Conservation (phyloP, 2,888 invertebrate species). For the Trachelus iudaicus region DNA sequence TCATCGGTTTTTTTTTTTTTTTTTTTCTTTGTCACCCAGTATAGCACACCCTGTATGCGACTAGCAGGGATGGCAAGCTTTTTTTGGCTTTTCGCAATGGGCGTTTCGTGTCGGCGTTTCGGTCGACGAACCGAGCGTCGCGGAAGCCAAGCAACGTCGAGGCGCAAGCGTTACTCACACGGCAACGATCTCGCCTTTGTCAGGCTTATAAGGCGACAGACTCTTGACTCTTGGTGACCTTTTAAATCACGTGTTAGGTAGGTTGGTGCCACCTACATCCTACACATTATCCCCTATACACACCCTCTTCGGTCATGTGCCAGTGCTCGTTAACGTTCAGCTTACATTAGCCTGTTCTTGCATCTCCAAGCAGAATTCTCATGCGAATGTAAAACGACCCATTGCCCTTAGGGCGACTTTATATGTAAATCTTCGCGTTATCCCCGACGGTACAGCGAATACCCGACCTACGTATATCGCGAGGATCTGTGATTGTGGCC, state of each 20-base stretch:
- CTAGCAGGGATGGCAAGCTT: background rate
- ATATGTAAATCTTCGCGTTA: background rate
- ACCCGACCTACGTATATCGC: background rate
- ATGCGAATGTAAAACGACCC: background rate
- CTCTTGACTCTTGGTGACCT: background rate
- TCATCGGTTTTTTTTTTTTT: background rate
- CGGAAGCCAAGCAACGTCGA: background rate
- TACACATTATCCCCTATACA: background rate
- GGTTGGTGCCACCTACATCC: background rate
- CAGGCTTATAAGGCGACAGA: background rate
- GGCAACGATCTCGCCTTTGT: background rate
- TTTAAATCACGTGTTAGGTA: background rate
- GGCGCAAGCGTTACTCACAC: background rate
- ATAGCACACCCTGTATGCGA: background rate
- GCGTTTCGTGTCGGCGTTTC: background rate
- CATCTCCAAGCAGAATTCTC: background rate
- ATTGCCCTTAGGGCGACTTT: background rate
- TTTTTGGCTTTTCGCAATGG: constrained; percentile 4
- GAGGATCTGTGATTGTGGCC: background rate
- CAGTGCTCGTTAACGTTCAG: background rate
- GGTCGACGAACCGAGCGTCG: background rate
- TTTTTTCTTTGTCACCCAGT: background rate
- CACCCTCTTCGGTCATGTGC: background rate
- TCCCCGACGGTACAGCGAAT: background rate
- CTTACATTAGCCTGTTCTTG: background rate